These are phyloP conservation scores for Holothuria scabra DNA, from an alignment of 53 echinoderm and acorn worm species.

Conservation along the genomic window DNA sequence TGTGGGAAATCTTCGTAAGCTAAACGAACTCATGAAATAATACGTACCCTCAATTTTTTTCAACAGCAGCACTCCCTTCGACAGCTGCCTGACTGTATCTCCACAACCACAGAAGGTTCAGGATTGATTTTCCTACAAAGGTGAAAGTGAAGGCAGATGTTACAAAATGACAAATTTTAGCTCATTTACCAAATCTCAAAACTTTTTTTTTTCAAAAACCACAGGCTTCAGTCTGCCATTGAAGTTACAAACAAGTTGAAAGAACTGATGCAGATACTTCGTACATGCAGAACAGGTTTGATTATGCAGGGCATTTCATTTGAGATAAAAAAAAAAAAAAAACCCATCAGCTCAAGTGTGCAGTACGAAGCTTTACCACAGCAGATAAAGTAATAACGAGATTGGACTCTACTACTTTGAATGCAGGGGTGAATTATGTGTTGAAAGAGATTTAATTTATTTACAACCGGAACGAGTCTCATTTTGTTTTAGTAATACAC, in stretches of 20 bases:
- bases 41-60: conserved; percentile 32
- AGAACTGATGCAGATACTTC: conserved; percentile 21
- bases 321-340: conserved; percentile 22
- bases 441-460: conserved; percentile 13
- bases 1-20: conserved; percentile 37
- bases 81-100: background rate
- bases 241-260: conserved; percentile 47
- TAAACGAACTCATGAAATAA: conserved; percentile 9
- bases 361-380: conserved; percentile 22
- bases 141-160: conserved; percentile 8
- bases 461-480: conserved; percentile 14
- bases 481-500: background rate
- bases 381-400: conserved; percentile 47
- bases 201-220: conserved; percentile 39
- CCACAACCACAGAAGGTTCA: background rate
- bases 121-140: conserved; percentile 1
- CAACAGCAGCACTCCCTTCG: background rate
- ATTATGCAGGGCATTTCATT: conserved; percentile 41
- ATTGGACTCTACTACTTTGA: conserved; percentile 22
- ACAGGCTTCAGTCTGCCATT: conserved; percentile 12
- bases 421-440: background rate
- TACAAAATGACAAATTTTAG: background rate
- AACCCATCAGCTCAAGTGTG: conserved; percentile 14
- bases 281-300: conserved; percentile 25
- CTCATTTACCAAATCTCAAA: conserved; percentile 20